Conservation (phyloP, 2,888 invertebrate genomes). For the Rhaphigaster nebulosa region DNA sequence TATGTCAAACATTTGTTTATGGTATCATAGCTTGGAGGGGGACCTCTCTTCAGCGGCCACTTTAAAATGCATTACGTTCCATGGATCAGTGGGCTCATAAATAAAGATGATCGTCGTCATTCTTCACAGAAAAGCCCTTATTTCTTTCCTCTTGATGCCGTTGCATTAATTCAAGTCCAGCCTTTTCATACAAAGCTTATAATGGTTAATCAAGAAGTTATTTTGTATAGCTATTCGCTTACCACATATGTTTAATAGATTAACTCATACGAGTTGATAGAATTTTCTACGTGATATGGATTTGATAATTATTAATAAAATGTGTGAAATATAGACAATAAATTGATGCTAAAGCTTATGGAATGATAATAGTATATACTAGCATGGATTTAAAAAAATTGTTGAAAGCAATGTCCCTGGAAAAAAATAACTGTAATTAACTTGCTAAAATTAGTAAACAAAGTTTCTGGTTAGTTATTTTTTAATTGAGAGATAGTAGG, state of each 20-base stretch:
- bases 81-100: slow-evolving; percentile 20
- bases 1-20: background rate
- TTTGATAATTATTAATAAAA: background rate
- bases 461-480: no score
- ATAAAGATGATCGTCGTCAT: slow-evolving; percentile 24
- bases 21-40: background rate
- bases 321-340: background rate
- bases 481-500: no score
- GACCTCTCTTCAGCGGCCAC: background rate
- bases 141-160: background rate
- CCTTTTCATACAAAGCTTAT: slow-evolving; percentile 2
- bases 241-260: background rate
- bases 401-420: no score
- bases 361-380: no score
- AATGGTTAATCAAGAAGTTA: background rate
- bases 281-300: no score
- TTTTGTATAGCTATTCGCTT: background rate
- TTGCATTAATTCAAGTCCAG: background rate
- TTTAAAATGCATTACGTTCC: slow-evolving; percentile 25
- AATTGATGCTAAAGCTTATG: no score
- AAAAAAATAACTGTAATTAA: no score
- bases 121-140: slow-evolving; percentile 9
- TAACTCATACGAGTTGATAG: background rate
- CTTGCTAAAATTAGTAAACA: no score
- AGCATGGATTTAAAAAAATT: no score